Percentiles rank a stretch among this genome's conserved stretches.
Evolutionary conservation across 2,113 vertebrate genomes (phyloP).

Genomic region (Pterophyllum scalare): DNA sequence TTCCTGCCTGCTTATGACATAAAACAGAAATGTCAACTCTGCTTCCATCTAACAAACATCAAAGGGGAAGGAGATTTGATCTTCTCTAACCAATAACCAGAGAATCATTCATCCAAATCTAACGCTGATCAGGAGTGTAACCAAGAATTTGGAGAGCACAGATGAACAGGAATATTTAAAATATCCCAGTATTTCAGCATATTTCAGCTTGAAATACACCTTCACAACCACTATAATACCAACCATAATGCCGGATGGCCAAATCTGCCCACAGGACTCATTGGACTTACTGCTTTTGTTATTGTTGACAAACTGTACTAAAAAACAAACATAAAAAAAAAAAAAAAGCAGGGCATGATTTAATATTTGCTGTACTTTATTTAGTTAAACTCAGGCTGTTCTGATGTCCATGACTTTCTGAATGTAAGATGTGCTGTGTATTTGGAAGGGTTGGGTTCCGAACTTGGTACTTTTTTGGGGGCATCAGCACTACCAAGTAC

Average conservation of each 20-base stretch:
- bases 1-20: not conserved
- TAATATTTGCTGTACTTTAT: not conserved
- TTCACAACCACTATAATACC: no score
- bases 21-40: not conserved
- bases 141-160: not conserved
- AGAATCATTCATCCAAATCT: not conserved
- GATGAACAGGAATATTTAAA: not conserved
- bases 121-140: not conserved
- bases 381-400: not conserved
- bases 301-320: no score
- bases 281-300: no score
- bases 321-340: not conserved
- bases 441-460: no score
- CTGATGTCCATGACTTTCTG: not conserved
- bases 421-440: not conserved
- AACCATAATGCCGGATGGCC: no score
- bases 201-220: not conserved
- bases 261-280: no score
- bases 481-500: no score
- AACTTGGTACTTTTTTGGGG: no score
- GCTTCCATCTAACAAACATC: not conserved
- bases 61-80: not conserved
- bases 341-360: not conserved
- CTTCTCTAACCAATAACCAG: slow-evolving; percentile 1
- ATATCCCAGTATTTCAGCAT: not conserved